Conservation (phyloP, 2,797 vertebrate genomes). For the Yasuhikotakia modesta region DNA sequence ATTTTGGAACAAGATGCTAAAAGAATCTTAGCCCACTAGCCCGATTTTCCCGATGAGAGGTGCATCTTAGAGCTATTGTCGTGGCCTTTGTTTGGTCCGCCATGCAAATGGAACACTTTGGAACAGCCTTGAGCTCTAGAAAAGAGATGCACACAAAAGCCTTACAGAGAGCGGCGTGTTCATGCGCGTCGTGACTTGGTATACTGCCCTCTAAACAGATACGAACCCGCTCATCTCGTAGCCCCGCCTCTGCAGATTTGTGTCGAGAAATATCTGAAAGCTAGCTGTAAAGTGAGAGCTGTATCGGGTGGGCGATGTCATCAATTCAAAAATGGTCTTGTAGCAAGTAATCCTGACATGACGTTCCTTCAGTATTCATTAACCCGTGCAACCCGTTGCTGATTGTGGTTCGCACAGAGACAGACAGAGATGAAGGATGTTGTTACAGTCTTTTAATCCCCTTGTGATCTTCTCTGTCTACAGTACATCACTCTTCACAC, state of each 20-base stretch:
- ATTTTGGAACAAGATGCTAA: slow-evolving; percentile 29
- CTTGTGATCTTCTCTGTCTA: background rate
- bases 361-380: background rate
- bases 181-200: slow-evolving; percentile 49
- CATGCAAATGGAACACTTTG: slow-evolving; percentile 48
- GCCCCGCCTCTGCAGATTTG: slow-evolving; percentile 24
- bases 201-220: slow-evolving; percentile 42
- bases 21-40: slow-evolving; percentile 27
- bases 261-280: slow-evolving; percentile 26
- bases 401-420: slow-evolving; percentile 4
- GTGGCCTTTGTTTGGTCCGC: slow-evolving; percentile 46
- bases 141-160: slow-evolving; percentile 44
- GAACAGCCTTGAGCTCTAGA: slow-evolving; percentile 44
- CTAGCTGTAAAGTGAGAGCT: slow-evolving; percentile 11
- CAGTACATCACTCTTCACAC: slow-evolving; percentile 25
- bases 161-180: slow-evolving; percentile 46
- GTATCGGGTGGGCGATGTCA: slow-evolving; percentile 19
- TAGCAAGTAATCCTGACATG: background rate
- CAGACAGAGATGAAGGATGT: background rate
- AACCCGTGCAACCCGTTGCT: background rate
- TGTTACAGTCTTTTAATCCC: slow-evolving; percentile 1
- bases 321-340: slow-evolving; percentile 28
- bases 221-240: slow-evolving; percentile 12
- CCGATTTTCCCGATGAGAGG: slow-evolving; percentile 28
- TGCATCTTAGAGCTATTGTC: slow-evolving; percentile 44